phyloP scores from a whole-genome alignment of 2,797 vertebrate species.

The Pipistrellus kuhlii region DNA sequence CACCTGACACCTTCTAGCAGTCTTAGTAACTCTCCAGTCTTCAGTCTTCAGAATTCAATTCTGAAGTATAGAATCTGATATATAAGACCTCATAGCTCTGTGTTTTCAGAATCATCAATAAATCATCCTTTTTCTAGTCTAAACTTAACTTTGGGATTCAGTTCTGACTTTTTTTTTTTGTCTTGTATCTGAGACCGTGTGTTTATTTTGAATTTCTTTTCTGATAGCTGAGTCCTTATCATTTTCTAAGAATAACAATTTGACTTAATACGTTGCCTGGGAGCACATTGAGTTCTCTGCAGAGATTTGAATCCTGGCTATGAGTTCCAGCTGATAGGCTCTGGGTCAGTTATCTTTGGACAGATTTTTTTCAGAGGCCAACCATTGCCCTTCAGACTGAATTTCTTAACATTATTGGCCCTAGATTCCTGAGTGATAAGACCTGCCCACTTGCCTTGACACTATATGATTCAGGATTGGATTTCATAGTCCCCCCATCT shows the following conservation, averaged over 20 bases:
- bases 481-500: neutral
- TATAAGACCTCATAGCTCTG: neutral
- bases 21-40: neutral
- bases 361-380: neutral
- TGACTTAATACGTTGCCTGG: neutral
- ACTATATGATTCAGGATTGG: neutral
- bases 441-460: neutral
- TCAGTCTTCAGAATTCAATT: slow-evolving; percentile 36
- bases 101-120: neutral
- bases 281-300: neutral
- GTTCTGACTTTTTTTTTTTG: neutral
- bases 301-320: neutral
- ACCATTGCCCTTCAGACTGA: neutral
- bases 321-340: neutral
- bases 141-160: neutral
- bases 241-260: neutral
- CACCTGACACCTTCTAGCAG: neutral
- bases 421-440: neutral
- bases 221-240: neutral
- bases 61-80: neutral
- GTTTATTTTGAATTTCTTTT: slow-evolving; percentile 33
- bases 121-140: neutral
- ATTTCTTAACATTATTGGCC: neutral
- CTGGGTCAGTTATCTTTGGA: neutral
- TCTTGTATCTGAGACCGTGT: neutral